Conservation (phyloP, 2,797 vertebrate species). For the Enteromius mattozi region DNA sequence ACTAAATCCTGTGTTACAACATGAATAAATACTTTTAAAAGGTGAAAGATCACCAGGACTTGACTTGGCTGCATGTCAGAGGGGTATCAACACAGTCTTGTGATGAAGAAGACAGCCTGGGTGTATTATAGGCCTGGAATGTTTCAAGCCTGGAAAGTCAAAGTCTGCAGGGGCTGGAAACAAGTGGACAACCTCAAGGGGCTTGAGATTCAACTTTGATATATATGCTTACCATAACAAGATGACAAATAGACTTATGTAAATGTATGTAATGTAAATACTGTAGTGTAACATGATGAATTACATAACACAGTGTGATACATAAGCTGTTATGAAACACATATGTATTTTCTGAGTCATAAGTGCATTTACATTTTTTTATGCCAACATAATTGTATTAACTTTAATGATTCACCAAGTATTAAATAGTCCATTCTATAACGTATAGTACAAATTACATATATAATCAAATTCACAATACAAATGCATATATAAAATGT, state of each 20-base stretch:
- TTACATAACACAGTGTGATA: neutral
- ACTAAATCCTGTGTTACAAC: conserved; percentile 60
- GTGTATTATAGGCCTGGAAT: conserved; percentile 20
- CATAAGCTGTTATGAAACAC: neutral
- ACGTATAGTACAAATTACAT: neutral
- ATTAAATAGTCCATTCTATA: neutral
- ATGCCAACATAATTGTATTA: neutral
- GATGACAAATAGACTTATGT: conserved; percentile 1
- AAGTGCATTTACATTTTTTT: neutral
- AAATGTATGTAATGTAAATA: conserved; percentile 8
- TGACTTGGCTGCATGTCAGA: conserved; percentile 43
- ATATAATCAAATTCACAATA: no score
- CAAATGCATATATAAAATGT: neutral
- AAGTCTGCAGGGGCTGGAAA: conserved; percentile 2
- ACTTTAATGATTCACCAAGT: neutral
- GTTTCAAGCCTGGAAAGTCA: neutral
- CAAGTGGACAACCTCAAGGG: neutral
- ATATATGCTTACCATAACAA: neutral
- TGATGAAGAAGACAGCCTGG: conserved; percentile 33
- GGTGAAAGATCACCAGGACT: conserved; percentile 35
- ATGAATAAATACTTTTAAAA: conserved; percentile 53
- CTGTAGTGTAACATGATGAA: neutral
- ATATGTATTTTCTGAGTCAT: neutral
- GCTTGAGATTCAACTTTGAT: conserved; percentile 1
- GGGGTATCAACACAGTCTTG: conserved; percentile 50